Percentiles rank a stretch among this genome's conserved stretches.
phyloP scores from a whole-genome alignment of 2,888 invertebrate genomes.

The Microctonus brassicae region DNA sequence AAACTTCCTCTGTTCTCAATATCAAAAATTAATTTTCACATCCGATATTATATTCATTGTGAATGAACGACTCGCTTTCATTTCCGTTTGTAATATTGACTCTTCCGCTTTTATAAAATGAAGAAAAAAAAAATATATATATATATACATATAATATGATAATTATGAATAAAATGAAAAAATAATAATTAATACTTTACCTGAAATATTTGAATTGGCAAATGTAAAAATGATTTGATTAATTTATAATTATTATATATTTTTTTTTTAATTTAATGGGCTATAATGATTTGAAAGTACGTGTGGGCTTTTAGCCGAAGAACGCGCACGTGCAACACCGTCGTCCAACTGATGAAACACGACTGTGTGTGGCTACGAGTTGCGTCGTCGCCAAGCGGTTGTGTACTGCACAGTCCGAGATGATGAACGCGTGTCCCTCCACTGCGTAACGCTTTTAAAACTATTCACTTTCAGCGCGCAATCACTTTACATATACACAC shows the following conservation, averaged over 20 bases:
- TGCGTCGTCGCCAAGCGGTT: conserved; percentile 19
- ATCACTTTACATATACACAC: neutral
- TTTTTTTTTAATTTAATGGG: neutral
- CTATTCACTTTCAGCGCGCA: neutral
- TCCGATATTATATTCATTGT: conserved; percentile 13
- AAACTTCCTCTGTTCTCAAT: neutral
- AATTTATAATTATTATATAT: neutral
- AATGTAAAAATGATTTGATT: neutral
- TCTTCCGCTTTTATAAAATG: neutral
- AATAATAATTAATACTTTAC: neutral
- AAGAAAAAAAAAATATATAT: neutral
- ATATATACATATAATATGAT: neutral
- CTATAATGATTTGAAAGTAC: neutral
- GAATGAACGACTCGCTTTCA: neutral
- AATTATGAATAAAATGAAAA: neutral
- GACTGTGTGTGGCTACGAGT: conserved; percentile 58
- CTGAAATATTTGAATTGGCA: neutral
- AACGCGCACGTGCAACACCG: conserved; percentile 45
- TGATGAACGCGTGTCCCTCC: conserved; percentile 44
- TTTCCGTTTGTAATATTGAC: conserved; percentile 1
- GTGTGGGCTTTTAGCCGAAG: neutral
- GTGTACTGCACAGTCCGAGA: conserved; percentile 43
- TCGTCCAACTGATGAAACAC: conserved; percentile 59
- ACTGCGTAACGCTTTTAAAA: conserved; percentile 14
- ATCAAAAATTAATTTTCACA: neutral